phyloP scores from a whole-genome alignment of 2,888 invertebrate genomes.

The Cataglyphis cursor region DNA sequence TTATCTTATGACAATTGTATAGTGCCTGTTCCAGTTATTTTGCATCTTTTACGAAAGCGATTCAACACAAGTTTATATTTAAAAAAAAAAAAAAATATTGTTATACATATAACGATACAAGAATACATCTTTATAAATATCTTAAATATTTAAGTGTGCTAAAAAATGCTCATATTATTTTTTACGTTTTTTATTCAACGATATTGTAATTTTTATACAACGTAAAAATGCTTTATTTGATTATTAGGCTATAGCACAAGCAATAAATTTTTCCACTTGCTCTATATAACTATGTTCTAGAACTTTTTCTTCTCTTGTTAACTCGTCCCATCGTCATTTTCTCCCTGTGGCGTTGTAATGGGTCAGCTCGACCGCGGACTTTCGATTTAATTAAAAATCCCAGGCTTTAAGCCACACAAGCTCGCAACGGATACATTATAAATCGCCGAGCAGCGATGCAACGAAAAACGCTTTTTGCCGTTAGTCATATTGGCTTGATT shows the following conservation, averaged over 20 bases:
- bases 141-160: neutral
- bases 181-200: neutral
- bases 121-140: neutral
- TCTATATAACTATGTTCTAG: neutral
- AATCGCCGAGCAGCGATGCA: slow-evolving; percentile 55
- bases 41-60: neutral
- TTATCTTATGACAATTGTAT: neutral
- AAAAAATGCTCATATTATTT: neutral
- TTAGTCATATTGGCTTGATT: slow-evolving; percentile 11
- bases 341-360: slow-evolving; percentile 51
- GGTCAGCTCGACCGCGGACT: slow-evolving; percentile 40
- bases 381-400: slow-evolving; percentile 73
- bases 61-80: neutral
- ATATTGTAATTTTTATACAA: neutral
- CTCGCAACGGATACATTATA: slow-evolving; percentile 65
- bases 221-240: neutral
- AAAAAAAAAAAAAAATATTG: neutral
- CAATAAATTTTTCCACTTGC: neutral
- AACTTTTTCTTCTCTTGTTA: slow-evolving; percentile 3
- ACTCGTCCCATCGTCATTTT: slow-evolving; percentile 1
- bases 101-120: neutral
- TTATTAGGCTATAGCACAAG: neutral
- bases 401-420: slow-evolving; percentile 57
- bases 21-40: neutral
- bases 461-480: slow-evolving; percentile 43